Evolutionary conservation across 1,140 invertebrate genomes (phyloP).

Genomic region (Drosophila lini): DNA sequence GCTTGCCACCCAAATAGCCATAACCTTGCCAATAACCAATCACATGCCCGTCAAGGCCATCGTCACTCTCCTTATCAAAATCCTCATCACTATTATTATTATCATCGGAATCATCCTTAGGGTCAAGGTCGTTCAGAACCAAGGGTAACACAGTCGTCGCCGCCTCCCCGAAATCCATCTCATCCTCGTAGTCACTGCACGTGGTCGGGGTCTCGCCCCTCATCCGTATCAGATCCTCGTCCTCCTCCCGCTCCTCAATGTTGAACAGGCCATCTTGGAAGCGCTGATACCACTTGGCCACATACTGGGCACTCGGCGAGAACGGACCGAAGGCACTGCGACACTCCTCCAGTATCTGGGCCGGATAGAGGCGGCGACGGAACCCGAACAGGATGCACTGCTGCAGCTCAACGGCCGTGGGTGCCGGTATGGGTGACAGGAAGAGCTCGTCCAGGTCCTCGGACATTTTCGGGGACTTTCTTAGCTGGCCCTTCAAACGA

Average conservation of each 20-base stretch:
- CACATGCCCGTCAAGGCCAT: conserved; percentile 58
- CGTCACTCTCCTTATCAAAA: conserved; percentile 41
- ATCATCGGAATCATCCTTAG: conserved; percentile 16
- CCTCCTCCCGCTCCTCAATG: conserved; percentile 54
- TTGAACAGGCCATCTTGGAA: conserved; percentile 69
- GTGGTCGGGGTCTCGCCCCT: conserved; percentile 67
- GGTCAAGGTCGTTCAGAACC: conserved; percentile 28
- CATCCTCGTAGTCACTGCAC: conserved; percentile 67
- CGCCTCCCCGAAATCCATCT: conserved; percentile 28
- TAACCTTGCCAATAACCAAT: conserved; percentile 79
- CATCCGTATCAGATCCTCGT: conserved; percentile 33
- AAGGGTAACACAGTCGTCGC: conserved; percentile 35
- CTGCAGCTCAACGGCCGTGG: conserved; percentile 65
- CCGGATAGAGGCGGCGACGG: conserved; percentile 67
- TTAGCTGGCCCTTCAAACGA: conserved; percentile 61
- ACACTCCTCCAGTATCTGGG: conserved; percentile 69
- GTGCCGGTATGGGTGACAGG: conserved; percentile 71
- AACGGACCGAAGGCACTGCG: conserved; percentile 70
- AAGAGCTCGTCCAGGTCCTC: conserved; percentile 76
- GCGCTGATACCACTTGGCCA: conserved; percentile 69
- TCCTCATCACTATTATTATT: conserved; percentile 34
- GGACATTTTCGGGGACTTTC: conserved; percentile 59
- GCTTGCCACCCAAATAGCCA: conserved; percentile 77
- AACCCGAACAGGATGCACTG: conserved; percentile 76
- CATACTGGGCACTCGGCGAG: conserved; percentile 68